A percentile compares a stretch with the other conserved stretches of the same genome.
These are phyloP conservation scores for Cyphomyrus discorhynchus DNA, from an alignment of 2,113 vertebrate genomes.

Conservation along the genomic window DNA sequence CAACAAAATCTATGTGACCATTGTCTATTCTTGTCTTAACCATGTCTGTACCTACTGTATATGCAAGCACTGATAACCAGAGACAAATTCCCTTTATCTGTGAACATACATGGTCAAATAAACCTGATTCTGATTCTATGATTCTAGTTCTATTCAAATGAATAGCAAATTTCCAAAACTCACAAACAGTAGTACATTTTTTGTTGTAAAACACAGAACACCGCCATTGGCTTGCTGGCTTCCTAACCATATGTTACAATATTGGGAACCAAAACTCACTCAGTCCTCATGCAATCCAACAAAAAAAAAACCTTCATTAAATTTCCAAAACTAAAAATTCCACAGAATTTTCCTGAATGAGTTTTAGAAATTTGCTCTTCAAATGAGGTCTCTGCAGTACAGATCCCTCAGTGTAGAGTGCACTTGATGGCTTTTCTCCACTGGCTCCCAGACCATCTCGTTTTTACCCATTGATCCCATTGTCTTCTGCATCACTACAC, in stretches of 20 bases:
- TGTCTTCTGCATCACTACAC: slow-evolving; percentile 64
- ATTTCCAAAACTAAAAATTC: not conserved
- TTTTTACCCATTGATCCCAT: slow-evolving; percentile 47
- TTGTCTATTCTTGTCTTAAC: not conserved
- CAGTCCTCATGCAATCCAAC: not conserved
- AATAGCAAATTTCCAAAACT: not conserved
- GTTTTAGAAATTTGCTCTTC: not conserved
- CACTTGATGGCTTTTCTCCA: not conserved
- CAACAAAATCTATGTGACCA: not conserved
- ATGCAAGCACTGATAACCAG: not conserved
- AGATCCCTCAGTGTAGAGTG: not conserved
- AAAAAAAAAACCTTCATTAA: not conserved
- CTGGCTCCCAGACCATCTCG: slow-evolving; percentile 23
- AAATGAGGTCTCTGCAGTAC: not conserved
- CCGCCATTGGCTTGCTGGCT: not conserved
- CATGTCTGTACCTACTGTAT: not conserved
- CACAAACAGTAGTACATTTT: not conserved
- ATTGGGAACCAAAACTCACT: not conserved
- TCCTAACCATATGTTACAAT: not conserved
- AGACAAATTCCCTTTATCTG: not conserved
- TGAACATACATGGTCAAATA: not conserved
- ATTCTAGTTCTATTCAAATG: not conserved
- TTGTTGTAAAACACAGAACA: not conserved
- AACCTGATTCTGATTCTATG: not conserved
- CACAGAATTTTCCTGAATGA: not conserved